Evolutionary conservation across 2,888 invertebrate species (phyloP), one percentile per base, ranked within the genome.

Genomic region (Muschampia plurimacula): DNA sequence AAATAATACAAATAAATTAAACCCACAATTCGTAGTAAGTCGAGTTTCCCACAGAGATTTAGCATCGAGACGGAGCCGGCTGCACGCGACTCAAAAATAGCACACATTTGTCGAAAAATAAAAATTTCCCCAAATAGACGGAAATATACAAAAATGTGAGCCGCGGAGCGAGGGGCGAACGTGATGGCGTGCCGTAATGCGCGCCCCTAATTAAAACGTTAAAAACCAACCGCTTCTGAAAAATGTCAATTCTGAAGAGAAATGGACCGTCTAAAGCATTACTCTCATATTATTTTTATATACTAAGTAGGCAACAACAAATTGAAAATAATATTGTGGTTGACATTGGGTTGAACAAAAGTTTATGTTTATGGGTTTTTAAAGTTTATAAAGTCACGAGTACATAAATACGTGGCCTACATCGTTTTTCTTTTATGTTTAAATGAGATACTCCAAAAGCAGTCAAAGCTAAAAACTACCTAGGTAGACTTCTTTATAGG

Each of bases 141-240:
- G 91, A 92, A 93, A 94, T 92, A 93, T 91, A 93, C 93, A 93
- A 93, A 94, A 93, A 93, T 93, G 92, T 92, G 89, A 90, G 83
- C 80, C 90, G 86, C 89, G 88, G 89, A 89, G 90, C 91, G 92
- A 92, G 93, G 93, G 94, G 92, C 91, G 92, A 90, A 87, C 91
- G 92, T 89, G 92, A 88, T 88, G 90, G 91, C 92, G 91, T 87
- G 90, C 90, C 90, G 92, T 94, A 94, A 94, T 94, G 93, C 88
- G 92, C 92, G 93, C 93, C 93, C 93, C 94, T 94, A 93, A 94
- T 94, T 93, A 93, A 94, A 93, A 93, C 90, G 93, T 93, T 94
- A 93, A 94, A 93, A 94, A 94, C 92, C 92, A 85, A 90, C 92
- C 87, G 91, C 86, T 93, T 89, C 91, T 89, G 91, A 92, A 94